Evolutionary conservation across 2,888 invertebrate genomes (phyloP), one percentile per base, ranked within the genome.

Genomic region (Lordiphosa fenestrarum): DNA sequence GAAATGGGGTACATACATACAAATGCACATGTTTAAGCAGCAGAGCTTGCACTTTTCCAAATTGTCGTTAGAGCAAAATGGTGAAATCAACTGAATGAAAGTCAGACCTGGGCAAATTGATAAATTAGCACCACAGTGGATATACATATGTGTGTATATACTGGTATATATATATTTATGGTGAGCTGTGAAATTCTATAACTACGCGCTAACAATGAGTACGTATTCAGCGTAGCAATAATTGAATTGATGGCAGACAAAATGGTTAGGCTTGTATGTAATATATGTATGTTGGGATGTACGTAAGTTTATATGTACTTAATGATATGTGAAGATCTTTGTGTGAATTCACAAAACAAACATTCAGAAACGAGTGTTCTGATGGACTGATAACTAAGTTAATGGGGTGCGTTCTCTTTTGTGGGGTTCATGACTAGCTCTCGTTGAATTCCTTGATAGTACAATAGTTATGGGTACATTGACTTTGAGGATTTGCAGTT

Each of bases 231-330:
- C 47, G 50, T n/a, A 36, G 48, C 57, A 53, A 56, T 74, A 77
- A 84, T 84, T 84, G 82, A 84, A 78, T 78, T 73, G 77, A 77
- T 74, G 82, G 78, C 82, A 74, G 74, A 66, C 84, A 67, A 78
- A 71, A 69, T 48, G 65, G 77, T 81, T 81, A 52, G 58, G 69
- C 73, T 73, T 58, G 53, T 21, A 37, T 49, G 49, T 15, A 30
- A 9, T 10, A 30, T 30, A 30, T 30, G 9, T 30, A 10, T 30
- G 30, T 30, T n/a, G n/a, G n/a, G n/a, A 30, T 30, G 30, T 10
- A 30, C 10, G 10, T 3, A 9, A 10, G 30, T 30, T 3, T 30
- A 30, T 30, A 9, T 30, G 30, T 30, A 30, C 30, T 30, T 10
- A 9, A 21, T 37, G n/a, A 48, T 30, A 37, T 53, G 21, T 47